Conservation (phyloP, 2,888 invertebrate species). For the Sesamia inferens region DNA sequence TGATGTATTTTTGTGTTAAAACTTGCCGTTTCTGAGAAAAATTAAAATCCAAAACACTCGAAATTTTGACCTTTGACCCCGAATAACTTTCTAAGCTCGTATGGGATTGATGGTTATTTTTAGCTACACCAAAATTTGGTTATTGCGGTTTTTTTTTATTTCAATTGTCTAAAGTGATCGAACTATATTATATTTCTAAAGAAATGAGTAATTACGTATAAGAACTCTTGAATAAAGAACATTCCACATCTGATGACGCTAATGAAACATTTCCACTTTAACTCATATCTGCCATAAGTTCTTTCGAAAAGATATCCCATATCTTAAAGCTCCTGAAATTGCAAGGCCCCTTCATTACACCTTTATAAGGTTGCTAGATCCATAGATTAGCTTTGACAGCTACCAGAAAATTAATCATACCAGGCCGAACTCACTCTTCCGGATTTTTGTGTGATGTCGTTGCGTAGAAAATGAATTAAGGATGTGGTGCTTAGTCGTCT, state of each 20-base stretch:
- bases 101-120: too few species aligned
- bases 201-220: constrained; percentile 1
- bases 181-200: constrained; percentile 3
- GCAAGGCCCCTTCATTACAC: constrained; percentile 47
- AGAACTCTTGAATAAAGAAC: neutral
- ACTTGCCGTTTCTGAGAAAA: too few species aligned
- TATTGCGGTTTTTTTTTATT: too few species aligned
- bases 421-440: constrained; percentile 18
- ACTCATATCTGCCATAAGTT: constrained; percentile 5
- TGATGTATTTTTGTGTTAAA: too few species aligned
- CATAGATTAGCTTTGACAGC: constrained; percentile 50
- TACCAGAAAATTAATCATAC: constrained; percentile 47
- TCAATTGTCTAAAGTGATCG: too few species aligned
- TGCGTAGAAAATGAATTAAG: constrained; percentile 33
- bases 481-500: neutral
- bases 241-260: neutral
- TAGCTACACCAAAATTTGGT: too few species aligned
- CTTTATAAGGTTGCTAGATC: constrained; percentile 52
- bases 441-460: constrained; percentile 30
- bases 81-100: too few species aligned
- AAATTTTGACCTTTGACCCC: too few species aligned
- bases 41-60: too few species aligned
- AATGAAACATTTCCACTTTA: constrained; percentile 14
- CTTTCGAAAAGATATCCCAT: constrained; percentile 9
- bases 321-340: constrained; percentile 30